Base-by-base conservation (phyloP, 2,888 invertebrate genomes). In the Pammene fasciana region DNA sequence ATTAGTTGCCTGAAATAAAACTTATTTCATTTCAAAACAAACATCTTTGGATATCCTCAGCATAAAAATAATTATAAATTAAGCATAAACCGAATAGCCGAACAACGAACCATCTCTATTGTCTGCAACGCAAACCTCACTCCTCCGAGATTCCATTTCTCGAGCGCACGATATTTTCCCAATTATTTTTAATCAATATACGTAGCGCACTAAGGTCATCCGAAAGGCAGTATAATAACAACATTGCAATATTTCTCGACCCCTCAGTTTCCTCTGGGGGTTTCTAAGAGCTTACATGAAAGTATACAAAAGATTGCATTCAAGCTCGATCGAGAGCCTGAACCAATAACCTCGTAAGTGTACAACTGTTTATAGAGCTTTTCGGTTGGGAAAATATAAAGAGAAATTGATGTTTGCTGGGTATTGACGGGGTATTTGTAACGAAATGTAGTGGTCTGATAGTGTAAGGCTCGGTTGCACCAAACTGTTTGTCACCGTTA, bases 271-370 rank as follows among this genome's bases (percentile, higher is more conserved):
- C 62, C 36, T 26, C 59, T 36, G 52, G 59, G 65, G 52, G 57
- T 52, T 26, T 52, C 57, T 64, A 57, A 68, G 68, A 68, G 68
- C 68, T 68, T 59, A 65, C 46, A 26, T 68, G 68, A 68, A 68
- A 68, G 68, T 57, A 59, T 68, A 68, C 68, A 68, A 65, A 68
- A 45, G 68, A 43, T 61, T 59, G 68, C 54, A 68, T 64, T 68
- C 41, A 68, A 68, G 59, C 68, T n/a, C 48, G 59, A 54, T 59
- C 64, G 38, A 26, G 36, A 59, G 68, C 64, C 41, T 34, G 65
- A 14, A 56, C 65, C 61, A 72, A 70, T 66, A 70, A 72, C 45
- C 52, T 61, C 18, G 62, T 70, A 65, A 56, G 59, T 68, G 46
- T 67, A 65, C 62, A 62, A 56, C 48, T 67, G 60, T 56, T 71